phyloP scores from a whole-genome alignment of 2,113 vertebrate species.

The Neoarius graeffei region DNA sequence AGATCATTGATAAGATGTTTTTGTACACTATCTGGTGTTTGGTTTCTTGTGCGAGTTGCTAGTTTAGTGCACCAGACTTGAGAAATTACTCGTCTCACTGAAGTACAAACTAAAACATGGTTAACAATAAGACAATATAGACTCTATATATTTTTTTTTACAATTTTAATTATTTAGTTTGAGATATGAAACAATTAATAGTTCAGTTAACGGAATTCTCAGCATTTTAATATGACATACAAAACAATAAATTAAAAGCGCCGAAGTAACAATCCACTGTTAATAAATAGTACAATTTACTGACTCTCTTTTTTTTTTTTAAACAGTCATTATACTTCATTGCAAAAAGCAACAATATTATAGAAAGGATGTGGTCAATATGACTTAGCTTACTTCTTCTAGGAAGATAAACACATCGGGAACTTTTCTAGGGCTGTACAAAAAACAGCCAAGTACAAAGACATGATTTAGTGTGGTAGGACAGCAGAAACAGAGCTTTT shows the following conservation, averaged over 20 bases:
- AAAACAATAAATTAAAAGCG: constrained; percentile 24
- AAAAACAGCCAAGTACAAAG: constrained; percentile 18
- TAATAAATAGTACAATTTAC: constrained; percentile 8
- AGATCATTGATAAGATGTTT: neutral
- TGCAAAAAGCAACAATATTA: constrained; percentile 31
- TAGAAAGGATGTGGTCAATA: constrained; percentile 44
- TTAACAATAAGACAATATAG: neutral
- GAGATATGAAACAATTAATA: constrained; percentile 5
- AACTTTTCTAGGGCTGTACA: constrained; percentile 20
- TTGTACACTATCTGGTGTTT: neutral
- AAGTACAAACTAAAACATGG: neutral
- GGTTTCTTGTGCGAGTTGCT: neutral
- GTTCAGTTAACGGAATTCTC: neutral
- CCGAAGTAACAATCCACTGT: neutral
- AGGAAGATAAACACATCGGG: constrained; percentile 5
- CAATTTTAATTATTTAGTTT: neutral
- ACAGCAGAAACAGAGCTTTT: neutral
- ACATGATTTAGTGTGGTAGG: constrained; percentile 39
- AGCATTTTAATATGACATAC: neutral
- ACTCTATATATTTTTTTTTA: neutral
- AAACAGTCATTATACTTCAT: neutral
- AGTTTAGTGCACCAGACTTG: too few relatives aligned
- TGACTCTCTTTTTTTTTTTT: neutral
- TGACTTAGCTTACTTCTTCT: constrained; percentile 44
- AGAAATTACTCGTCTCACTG: neutral